Evolutionary conservation across 2,113 vertebrate genomes (phyloP).

Genomic region (Craseonycteris thonglongyai): DNA sequence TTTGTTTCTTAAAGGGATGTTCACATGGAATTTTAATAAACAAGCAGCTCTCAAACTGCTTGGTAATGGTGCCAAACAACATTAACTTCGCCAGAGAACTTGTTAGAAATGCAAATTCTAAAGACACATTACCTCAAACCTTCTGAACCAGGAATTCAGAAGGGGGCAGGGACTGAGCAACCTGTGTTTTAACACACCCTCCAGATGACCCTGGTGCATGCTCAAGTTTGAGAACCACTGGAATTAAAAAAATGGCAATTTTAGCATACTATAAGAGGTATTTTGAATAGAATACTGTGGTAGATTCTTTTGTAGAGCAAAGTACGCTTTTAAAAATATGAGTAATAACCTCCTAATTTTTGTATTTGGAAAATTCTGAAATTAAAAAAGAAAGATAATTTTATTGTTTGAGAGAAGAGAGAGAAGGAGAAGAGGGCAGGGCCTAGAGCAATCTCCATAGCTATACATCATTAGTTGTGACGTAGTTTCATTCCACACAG

Average conservation of each 20-base stretch:
- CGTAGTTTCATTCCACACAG: too few relatives aligned
- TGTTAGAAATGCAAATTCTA: background rate
- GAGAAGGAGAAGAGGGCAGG: too few relatives aligned
- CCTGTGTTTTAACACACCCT: background rate
- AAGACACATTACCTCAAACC: background rate
- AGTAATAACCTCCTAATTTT: background rate
- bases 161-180: background rate
- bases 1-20: background rate
- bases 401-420: too few relatives aligned
- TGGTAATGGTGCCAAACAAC: background rate
- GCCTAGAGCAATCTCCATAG: too few relatives aligned
- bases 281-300: background rate
- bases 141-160: background rate
- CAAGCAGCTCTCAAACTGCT: background rate
- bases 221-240: background rate
- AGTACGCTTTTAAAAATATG: background rate
- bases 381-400: too few relatives aligned
- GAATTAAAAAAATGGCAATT: background rate
- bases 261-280: background rate
- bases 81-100: background rate
- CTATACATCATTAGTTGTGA: too few relatives aligned
- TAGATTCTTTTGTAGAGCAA: background rate
- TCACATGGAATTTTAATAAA: background rate
- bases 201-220: background rate
- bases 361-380: conserved; percentile 4